Evolutionary conservation across 2,113 vertebrate species (phyloP).

Genomic region (Peromyscus leucopus): DNA sequence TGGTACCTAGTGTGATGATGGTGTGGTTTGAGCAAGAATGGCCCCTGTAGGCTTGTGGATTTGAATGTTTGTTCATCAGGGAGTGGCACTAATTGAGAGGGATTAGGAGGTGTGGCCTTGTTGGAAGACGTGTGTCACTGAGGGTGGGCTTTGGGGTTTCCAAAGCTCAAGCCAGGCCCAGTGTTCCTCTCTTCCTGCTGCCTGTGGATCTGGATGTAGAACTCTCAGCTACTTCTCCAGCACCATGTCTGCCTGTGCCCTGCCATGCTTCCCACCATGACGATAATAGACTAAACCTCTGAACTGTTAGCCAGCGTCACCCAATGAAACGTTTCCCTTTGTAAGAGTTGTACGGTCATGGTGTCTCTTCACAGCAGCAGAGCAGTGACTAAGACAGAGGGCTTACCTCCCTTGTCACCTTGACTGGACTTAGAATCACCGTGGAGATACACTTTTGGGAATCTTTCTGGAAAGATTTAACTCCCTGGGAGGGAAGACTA

Average conservation of each 20-base stretch:
- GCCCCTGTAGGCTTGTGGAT: too few relatives aligned
- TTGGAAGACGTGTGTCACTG: neutral
- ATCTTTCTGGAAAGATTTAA: neutral
- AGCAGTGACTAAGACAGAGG: neutral
- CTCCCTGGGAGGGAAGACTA: neutral
- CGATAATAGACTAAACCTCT: neutral
- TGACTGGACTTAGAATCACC: neutral
- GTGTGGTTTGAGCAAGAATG: neutral
- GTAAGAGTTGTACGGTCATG: too few relatives aligned
- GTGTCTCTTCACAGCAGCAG: neutral
- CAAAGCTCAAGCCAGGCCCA: neutral
- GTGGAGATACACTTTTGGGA: neutral
- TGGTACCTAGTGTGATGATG: too few relatives aligned
- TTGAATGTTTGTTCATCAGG: neutral
- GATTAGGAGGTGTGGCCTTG: neutral
- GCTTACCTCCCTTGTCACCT: neutral
- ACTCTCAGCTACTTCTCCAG: neutral
- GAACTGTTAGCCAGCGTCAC: neutral
- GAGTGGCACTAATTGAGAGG: neutral
- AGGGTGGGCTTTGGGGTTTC: neutral
- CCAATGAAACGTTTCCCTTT: neutral
- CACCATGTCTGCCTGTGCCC: accelerated
- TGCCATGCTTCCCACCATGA: neutral
- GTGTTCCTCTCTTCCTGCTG: neutral
- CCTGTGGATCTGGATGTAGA: neutral